These are phyloP conservation scores for Hephaestus fuliginosus DNA, from an alignment of 2,797 vertebrate species.

Conservation along the genomic window DNA sequence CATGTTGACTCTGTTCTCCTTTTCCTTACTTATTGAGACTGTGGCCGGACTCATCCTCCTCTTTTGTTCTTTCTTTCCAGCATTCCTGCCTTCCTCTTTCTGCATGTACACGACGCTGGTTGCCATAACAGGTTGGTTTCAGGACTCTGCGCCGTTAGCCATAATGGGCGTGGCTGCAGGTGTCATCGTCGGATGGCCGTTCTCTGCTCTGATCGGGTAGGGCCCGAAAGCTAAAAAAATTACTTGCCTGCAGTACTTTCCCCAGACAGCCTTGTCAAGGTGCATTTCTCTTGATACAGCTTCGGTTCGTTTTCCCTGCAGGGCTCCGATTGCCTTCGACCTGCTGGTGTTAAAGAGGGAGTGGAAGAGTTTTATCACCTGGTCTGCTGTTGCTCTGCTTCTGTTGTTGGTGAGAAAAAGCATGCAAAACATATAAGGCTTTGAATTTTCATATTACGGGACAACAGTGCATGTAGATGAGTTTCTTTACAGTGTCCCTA, in stretches of 20 bases:
- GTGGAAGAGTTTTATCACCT: conserved; percentile 93
- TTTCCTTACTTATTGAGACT: not conserved
- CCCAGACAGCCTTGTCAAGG: not conserved
- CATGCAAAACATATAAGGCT: not conserved
- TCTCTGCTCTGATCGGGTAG: conserved; percentile 95
- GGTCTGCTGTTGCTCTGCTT: conserved; percentile 89
- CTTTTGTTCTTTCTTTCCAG: conserved; percentile 76
- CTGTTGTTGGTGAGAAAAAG: conserved; percentile 90
- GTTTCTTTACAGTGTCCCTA: not conserved
- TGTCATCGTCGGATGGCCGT: conserved; percentile 95
- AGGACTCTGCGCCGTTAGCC: conserved; percentile 92
- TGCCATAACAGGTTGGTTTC: conserved; percentile 98
- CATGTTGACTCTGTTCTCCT: not conserved
- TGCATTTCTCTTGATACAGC: not conserved
- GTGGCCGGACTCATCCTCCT: not conserved
- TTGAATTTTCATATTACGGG: not conserved
- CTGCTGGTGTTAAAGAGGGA: conserved; percentile 90
- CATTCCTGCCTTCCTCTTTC: conserved; percentile 97
- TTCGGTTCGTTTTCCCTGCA: conserved; percentile 62
- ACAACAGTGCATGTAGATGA: not conserved
- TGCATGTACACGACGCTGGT: conserved; percentile 97
- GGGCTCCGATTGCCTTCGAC: conserved; percentile 95
- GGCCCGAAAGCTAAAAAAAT: conserved; percentile 27
- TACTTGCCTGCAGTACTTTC: not conserved
- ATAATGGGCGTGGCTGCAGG: conserved; percentile 93